Conservation (phyloP, 2,113 vertebrate species). For the Otolemur garnettii region DNA sequence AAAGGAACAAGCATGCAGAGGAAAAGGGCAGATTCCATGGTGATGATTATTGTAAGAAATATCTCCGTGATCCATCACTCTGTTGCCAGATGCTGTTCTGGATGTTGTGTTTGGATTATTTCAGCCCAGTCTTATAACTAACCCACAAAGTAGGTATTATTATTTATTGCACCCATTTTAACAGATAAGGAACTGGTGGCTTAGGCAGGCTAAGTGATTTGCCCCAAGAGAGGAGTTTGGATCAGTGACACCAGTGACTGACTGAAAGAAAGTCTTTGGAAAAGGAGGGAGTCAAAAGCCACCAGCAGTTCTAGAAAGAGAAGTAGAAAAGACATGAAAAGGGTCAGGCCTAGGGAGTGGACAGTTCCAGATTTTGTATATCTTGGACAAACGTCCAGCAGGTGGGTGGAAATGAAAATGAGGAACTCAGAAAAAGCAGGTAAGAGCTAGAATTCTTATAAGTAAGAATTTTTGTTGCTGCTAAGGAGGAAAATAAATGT, state of each 20-base stretch:
- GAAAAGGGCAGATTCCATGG: neutral
- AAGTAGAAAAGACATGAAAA: neutral
- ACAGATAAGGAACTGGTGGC: neutral
- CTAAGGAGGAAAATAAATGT: slow-evolving; percentile 71
- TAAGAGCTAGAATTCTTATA: slow-evolving; percentile 38
- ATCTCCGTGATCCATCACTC: neutral
- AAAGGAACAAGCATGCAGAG: neutral
- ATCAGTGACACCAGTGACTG: neutral
- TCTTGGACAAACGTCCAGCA: neutral
- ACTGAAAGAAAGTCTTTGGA: neutral
- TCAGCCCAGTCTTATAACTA: neutral
- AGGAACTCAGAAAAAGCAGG: neutral
- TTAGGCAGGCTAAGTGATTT: neutral
- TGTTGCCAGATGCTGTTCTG: neutral
- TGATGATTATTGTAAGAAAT: neutral
- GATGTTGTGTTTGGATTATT: neutral
- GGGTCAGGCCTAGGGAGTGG: neutral
- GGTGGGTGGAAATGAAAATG: neutral
- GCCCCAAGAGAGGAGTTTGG: neutral
- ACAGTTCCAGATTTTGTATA: neutral
- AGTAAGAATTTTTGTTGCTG: slow-evolving; percentile 71
- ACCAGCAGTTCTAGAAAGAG: neutral
- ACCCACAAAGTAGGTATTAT: neutral
- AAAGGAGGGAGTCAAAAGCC: neutral
- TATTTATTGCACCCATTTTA: neutral